These are phyloP conservation scores for Limosa lapponica DNA, from an alignment of 2,797 vertebrate genomes.

Conservation along the genomic window DNA sequence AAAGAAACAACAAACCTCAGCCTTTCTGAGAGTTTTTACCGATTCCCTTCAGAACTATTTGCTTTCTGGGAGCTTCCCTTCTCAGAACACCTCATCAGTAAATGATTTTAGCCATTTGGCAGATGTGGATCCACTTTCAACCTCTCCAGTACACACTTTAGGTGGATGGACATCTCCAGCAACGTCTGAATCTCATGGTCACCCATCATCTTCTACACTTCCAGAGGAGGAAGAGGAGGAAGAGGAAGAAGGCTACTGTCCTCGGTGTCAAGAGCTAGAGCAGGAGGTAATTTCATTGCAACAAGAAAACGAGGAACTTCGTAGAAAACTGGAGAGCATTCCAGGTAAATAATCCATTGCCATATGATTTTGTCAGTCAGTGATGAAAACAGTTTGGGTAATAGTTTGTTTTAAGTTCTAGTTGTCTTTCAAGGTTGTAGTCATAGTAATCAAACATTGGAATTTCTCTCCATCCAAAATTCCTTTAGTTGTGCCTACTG, in stretches of 20 bases:
- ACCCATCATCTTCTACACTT: slow-evolving; percentile 95
- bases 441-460: background rate
- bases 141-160: slow-evolving; percentile 87
- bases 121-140: slow-evolving; percentile 84
- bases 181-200: slow-evolving; percentile 95
- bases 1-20: slow-evolving; percentile 94
- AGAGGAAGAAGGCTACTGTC: slow-evolving; percentile 89
- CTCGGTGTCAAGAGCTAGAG: slow-evolving; percentile 95
- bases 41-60: slow-evolving; percentile 98
- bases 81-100: slow-evolving; percentile 77
- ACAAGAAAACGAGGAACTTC: slow-evolving; percentile 97
- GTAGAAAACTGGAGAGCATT: slow-evolving; percentile 92
- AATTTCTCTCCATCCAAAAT: slow-evolving; percentile 1
- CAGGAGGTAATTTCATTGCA: slow-evolving; percentile 98
- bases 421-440: background rate
- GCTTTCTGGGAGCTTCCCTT: slow-evolving; percentile 86
- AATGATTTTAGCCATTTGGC: slow-evolving; percentile 83
- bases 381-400: background rate
- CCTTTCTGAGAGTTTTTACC: slow-evolving; percentile 94
- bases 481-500: background rate
- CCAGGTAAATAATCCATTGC: slow-evolving; percentile 84
- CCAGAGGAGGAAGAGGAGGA: slow-evolving; percentile 98
- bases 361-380: background rate
- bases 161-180: slow-evolving; percentile 96
- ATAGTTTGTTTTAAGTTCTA: background rate